Conservation (phyloP, 1,140 invertebrate species). For the Campoletis sonorensis region DNA sequence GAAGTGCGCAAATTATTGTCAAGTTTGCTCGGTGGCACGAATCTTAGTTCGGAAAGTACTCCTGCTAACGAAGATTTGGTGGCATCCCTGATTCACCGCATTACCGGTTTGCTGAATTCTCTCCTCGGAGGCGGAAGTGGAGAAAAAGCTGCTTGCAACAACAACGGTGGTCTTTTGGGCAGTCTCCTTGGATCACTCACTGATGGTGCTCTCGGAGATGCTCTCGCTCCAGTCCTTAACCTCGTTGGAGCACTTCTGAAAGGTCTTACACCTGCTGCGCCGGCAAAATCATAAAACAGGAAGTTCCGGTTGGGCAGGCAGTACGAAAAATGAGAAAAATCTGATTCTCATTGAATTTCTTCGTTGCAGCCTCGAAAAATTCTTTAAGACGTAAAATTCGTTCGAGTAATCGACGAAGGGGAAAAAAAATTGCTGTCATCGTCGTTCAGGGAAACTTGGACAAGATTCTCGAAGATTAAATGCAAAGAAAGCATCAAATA, state of each 20-base stretch:
- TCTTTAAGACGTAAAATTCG: too few relatives aligned
- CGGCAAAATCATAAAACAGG: too few relatives aligned
- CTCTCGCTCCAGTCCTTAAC: not conserved
- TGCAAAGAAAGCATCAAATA: too few relatives aligned
- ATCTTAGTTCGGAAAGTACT: not conserved
- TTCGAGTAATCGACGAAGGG: too few relatives aligned
- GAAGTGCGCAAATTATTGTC: not conserved
- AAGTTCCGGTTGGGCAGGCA: not conserved
- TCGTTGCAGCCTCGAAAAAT: too few relatives aligned
- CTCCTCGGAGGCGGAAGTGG: slow-evolving; percentile 39
- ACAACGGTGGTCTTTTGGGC: not conserved
- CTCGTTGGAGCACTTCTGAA: not conserved
- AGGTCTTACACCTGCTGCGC: not conserved
- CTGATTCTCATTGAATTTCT: too few relatives aligned
- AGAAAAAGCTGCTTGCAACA: slow-evolving; percentile 22
- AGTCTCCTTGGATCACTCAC: not conserved
- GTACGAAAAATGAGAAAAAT: not conserved
- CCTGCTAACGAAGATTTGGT: slow-evolving; percentile 23
- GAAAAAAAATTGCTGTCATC: too few relatives aligned
- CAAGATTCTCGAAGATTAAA: too few relatives aligned
- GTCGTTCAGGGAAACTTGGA: not conserved
- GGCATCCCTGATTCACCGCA: slow-evolving; percentile 39
- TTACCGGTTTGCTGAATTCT: slow-evolving; percentile 1
- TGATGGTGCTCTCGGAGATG: not conserved
- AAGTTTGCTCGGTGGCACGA: not conserved